Percentiles rank a stretch among this genome's conserved stretches.
These are phyloP conservation scores for Paragorgia papillata DNA, from an alignment of 92 coral and sea anemone genomes.

Conservation along the genomic window DNA sequence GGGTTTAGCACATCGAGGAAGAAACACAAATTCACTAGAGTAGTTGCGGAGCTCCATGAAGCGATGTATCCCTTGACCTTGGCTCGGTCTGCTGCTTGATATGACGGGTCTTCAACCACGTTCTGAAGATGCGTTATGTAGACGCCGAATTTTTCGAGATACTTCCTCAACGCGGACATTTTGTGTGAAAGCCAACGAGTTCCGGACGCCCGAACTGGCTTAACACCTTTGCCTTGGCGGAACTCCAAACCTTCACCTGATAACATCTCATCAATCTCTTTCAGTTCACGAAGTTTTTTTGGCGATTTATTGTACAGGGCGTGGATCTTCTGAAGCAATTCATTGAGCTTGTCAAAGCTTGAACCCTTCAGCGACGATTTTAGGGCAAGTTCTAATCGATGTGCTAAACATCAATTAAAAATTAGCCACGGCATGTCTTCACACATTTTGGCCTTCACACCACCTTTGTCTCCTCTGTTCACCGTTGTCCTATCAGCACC, in stretches of 20 bases:
- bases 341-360: background rate
- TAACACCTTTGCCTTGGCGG: background rate
- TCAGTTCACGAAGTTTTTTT: slow-evolving; percentile 7
- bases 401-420: slow-evolving; percentile 8
- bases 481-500: slow-evolving; percentile 10
- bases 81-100: slow-evolving; percentile 7
- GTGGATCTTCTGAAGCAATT: too few relatives aligned
- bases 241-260: background rate
- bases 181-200: slow-evolving; percentile 13
- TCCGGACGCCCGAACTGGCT: slow-evolving; percentile 11
- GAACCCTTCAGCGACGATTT: background rate
- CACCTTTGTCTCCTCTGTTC: slow-evolving; percentile 21
- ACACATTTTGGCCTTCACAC: background rate
- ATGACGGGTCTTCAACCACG: background rate
- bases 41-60: slow-evolving; percentile 3
- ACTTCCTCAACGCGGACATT: background rate
- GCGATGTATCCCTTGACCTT: background rate
- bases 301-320: slow-evolving; percentile 3
- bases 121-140: slow-evolving; percentile 11
- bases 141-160: slow-evolving; percentile 7
- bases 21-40: background rate
- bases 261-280: background rate
- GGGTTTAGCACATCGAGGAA: slow-evolving; percentile 4
- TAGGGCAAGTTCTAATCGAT: slow-evolving; percentile 12
- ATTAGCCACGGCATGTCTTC: background rate